Evolutionary conservation across 2,888 invertebrate species (phyloP), one percentile per base, ranked within the genome.

Genomic region (Lomographa bimaculata): DNA sequence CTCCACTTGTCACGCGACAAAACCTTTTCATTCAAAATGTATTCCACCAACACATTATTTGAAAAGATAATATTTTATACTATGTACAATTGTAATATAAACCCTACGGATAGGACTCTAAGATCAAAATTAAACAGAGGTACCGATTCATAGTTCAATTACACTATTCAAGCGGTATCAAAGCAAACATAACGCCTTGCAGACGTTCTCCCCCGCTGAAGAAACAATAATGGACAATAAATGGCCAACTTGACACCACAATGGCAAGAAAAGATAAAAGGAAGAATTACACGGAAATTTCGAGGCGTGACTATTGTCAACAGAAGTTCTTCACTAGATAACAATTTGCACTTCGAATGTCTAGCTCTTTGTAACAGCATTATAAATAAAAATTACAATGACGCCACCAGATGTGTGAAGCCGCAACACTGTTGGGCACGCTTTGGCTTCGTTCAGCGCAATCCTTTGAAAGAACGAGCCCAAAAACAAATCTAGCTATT

Each of bases 261-360:
- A 87, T 79, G 62, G 70, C 57, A 42, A 61, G 59, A 62, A 76
- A 76, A 87, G 75, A 86, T 81, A 85, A 87, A 79, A 64, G 77
- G 54, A 66, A 77, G 79, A 78, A 84, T 87, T 89, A 89, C 79
- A 86, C 77, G 81, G 84, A 85, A 81, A 83, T 85, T 79, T 82
- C 52, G 63, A 78, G 81, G 83, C 77, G 79, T 77, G 77, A 71
- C 78, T 57, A 72, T 86, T 87, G 84, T 85, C 60, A 48, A 43
- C 42, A 36, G 45, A 65, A 51, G 63, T 54, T 54, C 61, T 73
- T 67, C 72, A 80, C 79, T 81, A 78, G 82, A 82, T 79, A 68
- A 86, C 82, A 84, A 87, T 87, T 89, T 84, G 85, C 78, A 74
- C 75, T 64, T 85, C 68, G 70, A 82, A 78, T 79, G 66, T 75